phyloP scores from a whole-genome alignment of 37 sponge, comb jelly and placozoan genomes.

The Dysidea cf. avara region DNA sequence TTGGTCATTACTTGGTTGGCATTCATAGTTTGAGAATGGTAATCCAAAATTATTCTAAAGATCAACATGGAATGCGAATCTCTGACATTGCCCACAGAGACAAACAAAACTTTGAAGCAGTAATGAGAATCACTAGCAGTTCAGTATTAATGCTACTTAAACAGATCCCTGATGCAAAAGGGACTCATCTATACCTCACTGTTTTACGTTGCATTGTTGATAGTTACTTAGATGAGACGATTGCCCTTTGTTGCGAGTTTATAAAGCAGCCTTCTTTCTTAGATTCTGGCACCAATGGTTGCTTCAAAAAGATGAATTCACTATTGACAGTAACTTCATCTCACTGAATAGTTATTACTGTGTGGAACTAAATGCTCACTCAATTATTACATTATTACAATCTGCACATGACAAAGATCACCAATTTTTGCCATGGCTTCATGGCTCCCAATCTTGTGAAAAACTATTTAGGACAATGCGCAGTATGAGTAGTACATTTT shows the following conservation, averaged over 20 bases:
- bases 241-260: constrained; percentile 4
- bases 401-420: background rate
- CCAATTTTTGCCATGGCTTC: constrained; percentile 30
- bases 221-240: constrained; percentile 27
- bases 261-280: constrained; percentile 25
- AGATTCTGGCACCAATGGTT: constrained; percentile 42
- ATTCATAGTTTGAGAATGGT: constrained; percentile 3
- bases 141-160: background rate
- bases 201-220: too few relatives aligned
- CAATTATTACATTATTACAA: constrained; percentile 18
- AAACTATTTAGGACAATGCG: constrained; percentile 29
- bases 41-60: background rate
- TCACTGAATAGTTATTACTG: constrained; percentile 31
- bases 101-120: constrained; percentile 34
- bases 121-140: background rate
- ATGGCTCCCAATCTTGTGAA: constrained; percentile 56
- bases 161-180: constrained; percentile 33
- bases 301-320: background rate
- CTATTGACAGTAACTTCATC: constrained; percentile 32
- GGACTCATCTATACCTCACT: constrained; percentile 3
- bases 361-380: constrained; percentile 51
- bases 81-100: constrained; percentile 9
- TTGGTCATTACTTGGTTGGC: constrained; percentile 29
- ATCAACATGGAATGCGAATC: constrained; percentile 20
- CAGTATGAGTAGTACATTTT: constrained; percentile 46